phyloP scores from a whole-genome alignment of 2,797 vertebrate genomes.

The Typhlichthys subterraneus region DNA sequence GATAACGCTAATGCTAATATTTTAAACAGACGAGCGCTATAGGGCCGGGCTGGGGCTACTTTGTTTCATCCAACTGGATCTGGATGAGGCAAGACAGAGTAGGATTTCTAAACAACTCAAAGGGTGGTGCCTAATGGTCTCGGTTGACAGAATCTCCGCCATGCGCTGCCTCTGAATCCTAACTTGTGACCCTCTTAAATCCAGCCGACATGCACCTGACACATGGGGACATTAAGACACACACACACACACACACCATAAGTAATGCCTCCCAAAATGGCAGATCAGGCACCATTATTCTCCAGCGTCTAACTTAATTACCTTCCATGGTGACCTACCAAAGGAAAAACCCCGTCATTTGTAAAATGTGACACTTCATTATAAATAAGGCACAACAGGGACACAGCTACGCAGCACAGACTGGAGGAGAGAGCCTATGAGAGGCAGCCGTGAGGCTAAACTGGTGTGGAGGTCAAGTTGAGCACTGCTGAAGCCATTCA shows the following conservation, averaged over 20 bases:
- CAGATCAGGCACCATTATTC: constrained; percentile 67
- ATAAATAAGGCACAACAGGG: constrained; percentile 52
- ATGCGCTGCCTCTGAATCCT: constrained; percentile 10
- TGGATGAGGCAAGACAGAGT: constrained; percentile 21
- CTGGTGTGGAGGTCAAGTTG: constrained; percentile 23
- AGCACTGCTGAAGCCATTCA: constrained; percentile 22
- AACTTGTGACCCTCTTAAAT: background rate
- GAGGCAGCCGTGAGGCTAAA: background rate
- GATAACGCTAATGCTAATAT: background rate
- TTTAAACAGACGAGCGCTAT: constrained; percentile 4
- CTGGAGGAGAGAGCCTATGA: constrained; percentile 8
- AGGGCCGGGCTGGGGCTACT: constrained; percentile 21
- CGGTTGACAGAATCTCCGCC: constrained; percentile 14
- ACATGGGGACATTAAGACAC: constrained; percentile 52
- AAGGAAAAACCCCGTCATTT: constrained; percentile 54
- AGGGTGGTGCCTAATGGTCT: constrained; percentile 30
- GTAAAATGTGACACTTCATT: constrained; percentile 60
- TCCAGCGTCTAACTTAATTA: constrained; percentile 57
- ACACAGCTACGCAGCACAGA: constrained; percentile 18
- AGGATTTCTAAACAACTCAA: constrained; percentile 43
- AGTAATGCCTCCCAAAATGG: constrained; percentile 61
- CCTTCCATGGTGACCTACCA: constrained; percentile 53
- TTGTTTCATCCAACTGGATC: constrained; percentile 25
- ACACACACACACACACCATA: constrained; percentile 61
- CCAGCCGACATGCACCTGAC: constrained; percentile 32